Evolutionary conservation across 2,113 vertebrate genomes (phyloP).

Genomic region (Cyanocitta stelleri): DNA sequence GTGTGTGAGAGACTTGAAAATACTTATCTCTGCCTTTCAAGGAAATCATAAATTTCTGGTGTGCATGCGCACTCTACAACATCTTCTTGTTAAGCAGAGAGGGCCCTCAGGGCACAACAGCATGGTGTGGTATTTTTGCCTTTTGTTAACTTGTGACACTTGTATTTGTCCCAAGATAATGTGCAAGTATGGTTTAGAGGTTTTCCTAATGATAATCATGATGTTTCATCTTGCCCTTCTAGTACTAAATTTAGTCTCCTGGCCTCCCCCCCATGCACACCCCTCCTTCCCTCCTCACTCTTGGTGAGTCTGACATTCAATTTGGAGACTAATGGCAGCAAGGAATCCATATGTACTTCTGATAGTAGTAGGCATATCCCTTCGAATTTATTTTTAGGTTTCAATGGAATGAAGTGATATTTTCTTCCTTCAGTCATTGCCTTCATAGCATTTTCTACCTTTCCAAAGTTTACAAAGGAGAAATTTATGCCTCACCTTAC

Average conservation of each 20-base stretch:
- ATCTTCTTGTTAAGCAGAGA: background rate
- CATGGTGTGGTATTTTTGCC: conserved; percentile 25
- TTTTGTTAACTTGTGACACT: conserved; percentile 55
- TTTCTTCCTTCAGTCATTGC: conserved; percentile 17
- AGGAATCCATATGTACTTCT: conserved; percentile 68
- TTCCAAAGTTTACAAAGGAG: background rate
- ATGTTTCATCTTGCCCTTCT: conserved; percentile 64
- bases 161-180: conserved; percentile 59
- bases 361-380: conserved; percentile 12
- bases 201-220: conserved; percentile 60
- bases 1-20: background rate
- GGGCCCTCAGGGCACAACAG: background rate
- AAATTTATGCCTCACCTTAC: background rate
- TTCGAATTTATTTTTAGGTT: conserved; percentile 70
- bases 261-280: background rate
- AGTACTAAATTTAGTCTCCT: conserved; percentile 42
- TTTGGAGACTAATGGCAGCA: conserved; percentile 72
- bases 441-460: background rate
- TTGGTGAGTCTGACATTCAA: conserved; percentile 69
- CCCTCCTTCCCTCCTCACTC: background rate
- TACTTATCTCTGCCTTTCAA: background rate
- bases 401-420: conserved; percentile 44
- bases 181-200: conserved; percentile 61
- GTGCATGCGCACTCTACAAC: background rate
- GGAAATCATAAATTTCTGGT: conserved; percentile 1